Conservation (phyloP, 2,888 invertebrate genomes). For the Nomada ferruginata region DNA sequence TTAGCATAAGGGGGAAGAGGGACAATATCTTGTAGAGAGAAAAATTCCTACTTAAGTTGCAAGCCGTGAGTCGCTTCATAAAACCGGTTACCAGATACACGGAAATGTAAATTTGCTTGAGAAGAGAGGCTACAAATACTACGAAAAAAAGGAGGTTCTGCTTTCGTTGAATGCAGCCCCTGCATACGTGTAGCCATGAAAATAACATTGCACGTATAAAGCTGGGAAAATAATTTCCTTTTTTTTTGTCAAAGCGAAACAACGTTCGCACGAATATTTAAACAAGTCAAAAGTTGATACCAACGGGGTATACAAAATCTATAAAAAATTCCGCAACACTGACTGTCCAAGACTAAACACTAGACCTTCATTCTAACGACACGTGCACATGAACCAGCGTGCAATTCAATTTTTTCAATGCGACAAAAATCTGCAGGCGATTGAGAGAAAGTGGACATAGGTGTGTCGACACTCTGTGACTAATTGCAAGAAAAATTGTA, state of each 20-base stretch:
- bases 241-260: neutral
- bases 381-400: constrained; percentile 78
- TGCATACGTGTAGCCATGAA: constrained; percentile 9
- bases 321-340: neutral
- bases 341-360: constrained; percentile 27
- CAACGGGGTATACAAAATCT: neutral
- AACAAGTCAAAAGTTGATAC: neutral
- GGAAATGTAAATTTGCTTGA: constrained; percentile 61
- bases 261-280: neutral
- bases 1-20: neutral
- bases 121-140: constrained; percentile 38
- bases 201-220: constrained; percentile 14
- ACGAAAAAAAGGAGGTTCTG: constrained; percentile 19
- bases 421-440: constrained; percentile 51
- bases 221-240: neutral
- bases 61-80: constrained; percentile 54
- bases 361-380: constrained; percentile 71
- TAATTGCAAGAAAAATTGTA: neutral
- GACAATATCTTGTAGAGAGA: constrained; percentile 42
- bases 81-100: constrained; percentile 63
- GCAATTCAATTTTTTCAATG: constrained; percentile 77
- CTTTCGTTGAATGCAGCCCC: constrained; percentile 18
- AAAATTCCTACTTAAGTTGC: constrained; percentile 55
- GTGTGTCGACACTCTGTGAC: neutral
- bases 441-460: constrained; percentile 15